Evolutionary conservation across 2,888 invertebrate genomes (phyloP).

Genomic region (Xestia sexstrigata): DNA sequence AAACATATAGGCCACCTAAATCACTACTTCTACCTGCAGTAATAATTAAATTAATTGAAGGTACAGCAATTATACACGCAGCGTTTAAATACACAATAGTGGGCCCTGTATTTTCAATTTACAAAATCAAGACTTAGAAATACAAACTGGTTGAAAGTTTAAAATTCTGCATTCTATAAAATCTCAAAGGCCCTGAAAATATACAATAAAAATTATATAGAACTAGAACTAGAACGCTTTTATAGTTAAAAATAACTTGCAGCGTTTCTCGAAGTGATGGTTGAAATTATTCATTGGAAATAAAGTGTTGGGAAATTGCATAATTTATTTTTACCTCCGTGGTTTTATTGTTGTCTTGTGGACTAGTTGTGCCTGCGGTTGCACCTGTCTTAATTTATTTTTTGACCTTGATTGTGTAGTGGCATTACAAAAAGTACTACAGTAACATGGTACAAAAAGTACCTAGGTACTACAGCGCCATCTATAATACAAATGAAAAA

Average conservation of each 20-base stretch:
- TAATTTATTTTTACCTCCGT: conserved; percentile 24
- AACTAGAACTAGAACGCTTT: conserved; percentile 10
- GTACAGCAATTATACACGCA: background rate
- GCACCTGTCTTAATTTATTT: background rate
- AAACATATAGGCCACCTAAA: background rate
- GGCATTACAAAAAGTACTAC: too few species aligned
- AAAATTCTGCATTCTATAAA: conserved; percentile 22
- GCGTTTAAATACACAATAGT: background rate
- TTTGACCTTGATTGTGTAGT: background rate
- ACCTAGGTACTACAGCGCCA: too few species aligned
- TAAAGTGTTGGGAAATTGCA: conserved; percentile 18
- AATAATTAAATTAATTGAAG: conserved; percentile 11
- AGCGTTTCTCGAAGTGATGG: conserved; percentile 19
- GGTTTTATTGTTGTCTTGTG: background rate
- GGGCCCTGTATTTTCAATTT: conserved; percentile 10
- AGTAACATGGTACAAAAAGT: too few species aligned
- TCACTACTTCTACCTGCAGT: background rate
- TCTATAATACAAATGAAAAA: too few species aligned
- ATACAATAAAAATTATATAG: conserved; percentile 4
- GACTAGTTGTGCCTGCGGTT: background rate
- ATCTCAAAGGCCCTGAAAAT: conserved; percentile 26
- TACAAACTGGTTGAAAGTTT: conserved; percentile 26
- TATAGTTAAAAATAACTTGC: conserved; percentile 34
- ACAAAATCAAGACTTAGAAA: conserved; percentile 43
- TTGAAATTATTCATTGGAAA: conserved; percentile 26